phyloP scores from a whole-genome alignment of 2,113 vertebrate genomes.

The Dipodomys merriami region DNA sequence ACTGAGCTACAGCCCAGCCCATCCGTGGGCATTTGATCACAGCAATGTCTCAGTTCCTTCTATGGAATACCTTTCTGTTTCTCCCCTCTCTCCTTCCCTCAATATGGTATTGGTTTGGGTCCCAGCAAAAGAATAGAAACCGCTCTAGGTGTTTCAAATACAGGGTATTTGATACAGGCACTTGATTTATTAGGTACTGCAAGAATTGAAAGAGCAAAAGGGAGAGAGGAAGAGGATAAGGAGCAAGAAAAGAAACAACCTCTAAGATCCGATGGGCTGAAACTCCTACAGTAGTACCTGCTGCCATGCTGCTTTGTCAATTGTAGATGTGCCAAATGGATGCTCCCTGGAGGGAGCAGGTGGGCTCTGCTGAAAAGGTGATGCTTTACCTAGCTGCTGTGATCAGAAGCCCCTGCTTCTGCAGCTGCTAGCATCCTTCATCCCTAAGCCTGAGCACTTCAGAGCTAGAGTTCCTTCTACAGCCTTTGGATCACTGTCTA shows the following conservation, averaged over 20 bases:
- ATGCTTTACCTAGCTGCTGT: rapidly evolving
- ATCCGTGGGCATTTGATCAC: not conserved
- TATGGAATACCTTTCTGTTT: not conserved
- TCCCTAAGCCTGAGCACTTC: not conserved
- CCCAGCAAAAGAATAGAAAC: not conserved
- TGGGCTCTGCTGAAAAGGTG: not conserved
- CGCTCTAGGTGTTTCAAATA: not conserved
- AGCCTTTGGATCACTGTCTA: not conserved
- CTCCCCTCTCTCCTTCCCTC: not conserved
- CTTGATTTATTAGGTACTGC: not conserved
- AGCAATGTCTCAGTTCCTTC: not conserved
- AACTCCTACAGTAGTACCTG: not conserved
- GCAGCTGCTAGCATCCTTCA: not conserved
- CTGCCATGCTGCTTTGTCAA: not conserved
- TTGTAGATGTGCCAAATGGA: not conserved
- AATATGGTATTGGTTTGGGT: not conserved
- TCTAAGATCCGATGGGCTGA: not conserved
- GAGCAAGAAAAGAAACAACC: not conserved
- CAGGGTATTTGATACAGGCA: not conserved
- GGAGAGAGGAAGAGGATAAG: not conserved
- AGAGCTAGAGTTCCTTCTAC: not conserved
- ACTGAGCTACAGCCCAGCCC: too few relatives aligned
- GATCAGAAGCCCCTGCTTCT: not conserved
- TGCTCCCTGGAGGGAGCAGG: not conserved
- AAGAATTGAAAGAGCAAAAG: not conserved